Percentiles rank a stretch among this genome's conserved stretches.
Conservation (phyloP, 2,888 invertebrate genomes). For the Arctia plantaginis region DNA sequence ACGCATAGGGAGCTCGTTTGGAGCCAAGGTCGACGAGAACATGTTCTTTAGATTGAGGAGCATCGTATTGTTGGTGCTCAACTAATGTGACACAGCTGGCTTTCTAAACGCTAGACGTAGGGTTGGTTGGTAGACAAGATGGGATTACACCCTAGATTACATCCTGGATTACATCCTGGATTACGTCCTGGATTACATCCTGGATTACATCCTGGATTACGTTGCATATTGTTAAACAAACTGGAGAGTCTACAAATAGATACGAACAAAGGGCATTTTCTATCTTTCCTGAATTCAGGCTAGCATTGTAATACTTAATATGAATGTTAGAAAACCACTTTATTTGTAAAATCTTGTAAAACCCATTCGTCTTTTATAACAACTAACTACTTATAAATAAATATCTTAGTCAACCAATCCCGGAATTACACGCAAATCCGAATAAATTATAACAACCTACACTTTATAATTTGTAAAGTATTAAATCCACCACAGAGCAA, state of each 20-base stretch:
- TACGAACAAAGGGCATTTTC: neutral
- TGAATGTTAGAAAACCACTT: conserved; percentile 1
- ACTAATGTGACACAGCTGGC: conserved; percentile 25
- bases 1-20: neutral
- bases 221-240: too few relatives aligned
- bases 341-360: neutral
- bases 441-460: conserved; percentile 37
- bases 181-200: neutral
- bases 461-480: conserved; percentile 44
- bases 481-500: conserved; percentile 40
- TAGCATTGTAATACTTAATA: neutral
- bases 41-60: conserved; percentile 34
- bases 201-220: neutral
- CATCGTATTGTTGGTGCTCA: conserved; percentile 42
- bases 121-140: too few relatives aligned
- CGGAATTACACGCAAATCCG: conserved; percentile 22
- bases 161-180: neutral
- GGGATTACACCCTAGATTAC: too few relatives aligned
- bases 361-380: conserved; percentile 7
- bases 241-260: too few relatives aligned
- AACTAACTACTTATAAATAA: neutral
- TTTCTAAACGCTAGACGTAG: neutral
- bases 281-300: too few relatives aligned
- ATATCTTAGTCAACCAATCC: conserved; percentile 7
- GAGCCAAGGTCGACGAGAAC: conserved; percentile 41